Conservation (phyloP, 2,113 vertebrate genomes). For the Sterrhoptilus dennistouni region DNA sequence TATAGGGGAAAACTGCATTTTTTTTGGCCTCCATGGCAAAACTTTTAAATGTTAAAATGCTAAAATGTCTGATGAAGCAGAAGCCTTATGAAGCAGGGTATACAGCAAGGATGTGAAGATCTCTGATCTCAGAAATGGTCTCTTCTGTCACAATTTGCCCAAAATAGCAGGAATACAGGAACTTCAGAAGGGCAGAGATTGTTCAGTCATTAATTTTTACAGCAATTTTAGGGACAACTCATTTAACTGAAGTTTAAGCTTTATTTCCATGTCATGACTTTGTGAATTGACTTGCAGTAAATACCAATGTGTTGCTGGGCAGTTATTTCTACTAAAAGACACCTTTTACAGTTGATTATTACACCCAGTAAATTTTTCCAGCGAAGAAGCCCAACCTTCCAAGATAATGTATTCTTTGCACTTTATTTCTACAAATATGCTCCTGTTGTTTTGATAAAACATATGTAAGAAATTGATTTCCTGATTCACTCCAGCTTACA, state of each 20-base stretch:
- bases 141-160: neutral
- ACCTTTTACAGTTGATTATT: constrained; percentile 20
- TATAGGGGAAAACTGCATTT: neutral
- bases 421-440: neutral
- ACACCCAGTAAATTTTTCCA: neutral
- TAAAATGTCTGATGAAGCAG: neutral
- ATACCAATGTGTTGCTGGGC: constrained; percentile 26
- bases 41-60: neutral
- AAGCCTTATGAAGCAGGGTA: neutral
- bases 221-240: neutral
- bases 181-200: neutral
- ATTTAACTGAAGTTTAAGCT: neutral
- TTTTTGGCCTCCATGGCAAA: neutral
- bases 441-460: neutral
- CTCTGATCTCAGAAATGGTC: rapidly evolving
- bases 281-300: constrained; percentile 43
- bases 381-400: neutral
- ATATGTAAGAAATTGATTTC: neutral
- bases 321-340: neutral
- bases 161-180: neutral
- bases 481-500: neutral
- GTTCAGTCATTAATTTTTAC: neutral
- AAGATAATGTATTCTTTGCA: constrained; percentile 2
- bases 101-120: neutral
- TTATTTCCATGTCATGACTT: constrained; percentile 10